Evolutionary conservation across 2,113 vertebrate species (phyloP), one percentile per base, ranked within the genome.

Genomic region (Pelvicachromis taeniatus): DNA sequence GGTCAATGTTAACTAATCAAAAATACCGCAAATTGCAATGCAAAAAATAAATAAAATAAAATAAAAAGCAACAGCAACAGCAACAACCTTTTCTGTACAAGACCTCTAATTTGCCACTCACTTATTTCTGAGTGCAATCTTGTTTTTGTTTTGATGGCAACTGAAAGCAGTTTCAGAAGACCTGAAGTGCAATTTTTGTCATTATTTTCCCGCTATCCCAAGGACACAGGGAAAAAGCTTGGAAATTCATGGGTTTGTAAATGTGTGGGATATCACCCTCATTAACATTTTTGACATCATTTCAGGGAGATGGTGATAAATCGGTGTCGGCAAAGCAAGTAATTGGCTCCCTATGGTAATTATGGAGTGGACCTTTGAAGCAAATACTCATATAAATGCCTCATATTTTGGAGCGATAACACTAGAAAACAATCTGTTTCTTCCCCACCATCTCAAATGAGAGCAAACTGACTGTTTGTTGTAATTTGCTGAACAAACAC

Each of bases 341-440:
- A 91, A 92, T 88, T 86, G 92, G 84, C 90, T 93, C 93, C 86
- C 87, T 61, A 35, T 85, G 83, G 91, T 92, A 91, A 92, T 94
- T 87, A 89, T 58, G 53, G 81, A 89, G 79, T 86, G 87, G 81
- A 87, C 89, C 75, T 91, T 92, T 90, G 84, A 92, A 87, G 85
- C 48, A 91, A 79, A 91, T 88, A 80, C 87, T 84, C 83, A 9
- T 84, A 85, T 90, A 85, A 90, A 90, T 88, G 87, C 48, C 19
- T 61, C 83, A 84, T 84, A 91, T 90, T 90, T 87, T 52, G 38
- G 6, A 59, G 52, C 65, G 56, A 82, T 85, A 63, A 83, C 55
- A 21, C 48, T 63, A 19, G 52, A 88, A 91, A 90, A 88, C 81
- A 87, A 85, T 82, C 31, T 88, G 83, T 70, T 89, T 75, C 38